These are phyloP conservation scores for Rhynchophorus ferrugineus DNA, from an alignment of 1,140 invertebrate genomes.

Conservation along the genomic window DNA sequence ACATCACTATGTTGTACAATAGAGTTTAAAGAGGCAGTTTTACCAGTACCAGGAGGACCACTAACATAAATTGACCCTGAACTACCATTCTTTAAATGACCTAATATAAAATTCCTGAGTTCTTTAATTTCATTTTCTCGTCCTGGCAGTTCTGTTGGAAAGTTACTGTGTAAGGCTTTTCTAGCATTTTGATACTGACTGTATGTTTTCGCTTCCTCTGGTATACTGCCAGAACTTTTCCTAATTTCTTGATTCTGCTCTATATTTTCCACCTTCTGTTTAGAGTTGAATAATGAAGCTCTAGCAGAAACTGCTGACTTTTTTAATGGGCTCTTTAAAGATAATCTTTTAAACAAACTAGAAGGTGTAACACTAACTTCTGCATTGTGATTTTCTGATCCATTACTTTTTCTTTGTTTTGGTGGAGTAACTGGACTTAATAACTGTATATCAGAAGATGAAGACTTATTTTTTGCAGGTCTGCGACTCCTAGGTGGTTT, in stretches of 20 bases:
- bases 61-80: conserved; percentile 87
- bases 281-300: neutral
- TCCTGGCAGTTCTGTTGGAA: conserved; percentile 61
- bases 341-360: conserved; percentile 26
- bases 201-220: neutral
- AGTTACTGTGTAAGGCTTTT: conserved; percentile 62
- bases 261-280: too few relatives aligned
- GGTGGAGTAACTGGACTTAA: conserved; percentile 30
- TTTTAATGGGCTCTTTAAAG: conserved; percentile 27
- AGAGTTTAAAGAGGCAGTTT: conserved; percentile 78
- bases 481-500: conserved; percentile 9
- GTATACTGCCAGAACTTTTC: neutral
- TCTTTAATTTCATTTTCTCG: conserved; percentile 68
- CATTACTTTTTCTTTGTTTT: conserved; percentile 29
- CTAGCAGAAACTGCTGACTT: neutral
- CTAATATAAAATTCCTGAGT: conserved; percentile 61
- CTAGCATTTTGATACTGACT: conserved; percentile 48
- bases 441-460: conserved; percentile 1
- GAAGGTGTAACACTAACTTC: conserved; percentile 25
- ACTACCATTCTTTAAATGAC: conserved; percentile 55
- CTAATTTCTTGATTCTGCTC: neutral
- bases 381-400: too few relatives aligned
- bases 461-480: conserved; percentile 16
- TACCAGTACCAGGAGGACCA: conserved; percentile 93
- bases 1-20: conserved; percentile 50